These are phyloP conservation scores for Drosophila novamexicana DNA, from an alignment of 1,140 invertebrate genomes.

Conservation along the genomic window DNA sequence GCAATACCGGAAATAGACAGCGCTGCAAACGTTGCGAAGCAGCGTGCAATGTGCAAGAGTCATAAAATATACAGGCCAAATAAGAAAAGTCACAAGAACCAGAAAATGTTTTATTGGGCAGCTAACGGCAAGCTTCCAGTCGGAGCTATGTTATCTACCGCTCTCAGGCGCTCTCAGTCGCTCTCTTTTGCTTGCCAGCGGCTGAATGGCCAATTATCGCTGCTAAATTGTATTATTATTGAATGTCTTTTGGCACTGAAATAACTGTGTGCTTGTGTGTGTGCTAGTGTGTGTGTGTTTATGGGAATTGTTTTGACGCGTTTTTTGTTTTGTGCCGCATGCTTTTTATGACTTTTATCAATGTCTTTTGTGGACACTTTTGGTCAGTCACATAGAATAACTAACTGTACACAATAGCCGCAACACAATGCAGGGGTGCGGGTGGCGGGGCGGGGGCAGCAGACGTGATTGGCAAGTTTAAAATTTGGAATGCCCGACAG, in stretches of 20 bases:
- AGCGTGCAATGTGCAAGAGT: conserved; percentile 40
- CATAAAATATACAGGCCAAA: conserved; percentile 19
- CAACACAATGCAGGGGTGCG: neutral
- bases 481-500: conserved; percentile 18
- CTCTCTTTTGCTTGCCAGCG: conserved; percentile 12
- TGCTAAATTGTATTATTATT: conserved; percentile 77
- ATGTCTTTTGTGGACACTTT: conserved; percentile 26
- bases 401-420: conserved; percentile 37
- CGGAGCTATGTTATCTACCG: neutral
- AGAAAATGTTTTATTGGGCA: conserved; percentile 45
- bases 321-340: conserved; percentile 57
- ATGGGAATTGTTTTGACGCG: conserved; percentile 58
- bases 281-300: conserved; percentile 32
- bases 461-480: conserved; percentile 52
- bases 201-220: conserved; percentile 73
- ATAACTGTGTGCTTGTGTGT: conserved; percentile 23
- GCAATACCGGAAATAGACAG: conserved; percentile 44
- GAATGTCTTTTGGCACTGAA: conserved; percentile 39
- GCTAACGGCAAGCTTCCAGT: conserved; percentile 42
- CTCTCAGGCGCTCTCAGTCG: neutral
- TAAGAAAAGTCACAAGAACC: conserved; percentile 42
- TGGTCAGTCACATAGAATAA: conserved; percentile 24
- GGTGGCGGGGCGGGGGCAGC: too few species aligned
- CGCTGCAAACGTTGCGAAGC: conserved; percentile 34
- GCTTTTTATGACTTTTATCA: conserved; percentile 44